Conservation (phyloP, 1,140 invertebrate genomes). For the Streblospio benedicti region DNA sequence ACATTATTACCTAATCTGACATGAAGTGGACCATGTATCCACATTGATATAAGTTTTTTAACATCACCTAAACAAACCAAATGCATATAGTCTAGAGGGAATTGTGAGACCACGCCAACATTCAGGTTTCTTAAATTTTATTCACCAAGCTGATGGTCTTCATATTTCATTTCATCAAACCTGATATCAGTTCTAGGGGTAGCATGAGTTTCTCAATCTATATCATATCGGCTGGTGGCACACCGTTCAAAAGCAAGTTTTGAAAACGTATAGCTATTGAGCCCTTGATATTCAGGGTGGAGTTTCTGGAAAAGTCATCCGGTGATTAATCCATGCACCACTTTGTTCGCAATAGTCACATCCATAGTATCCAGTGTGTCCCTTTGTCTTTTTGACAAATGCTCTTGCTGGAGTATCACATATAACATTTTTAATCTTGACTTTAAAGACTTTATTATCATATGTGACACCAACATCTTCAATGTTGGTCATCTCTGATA, state of each 20-base stretch:
- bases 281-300: too few relatives aligned
- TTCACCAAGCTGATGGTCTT: slow-evolving; percentile 17
- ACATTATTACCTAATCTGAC: background rate
- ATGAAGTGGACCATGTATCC: slow-evolving; percentile 20
- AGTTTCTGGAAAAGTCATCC: slow-evolving; percentile 25
- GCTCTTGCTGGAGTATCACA: slow-evolving; percentile 13
- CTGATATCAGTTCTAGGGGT: slow-evolving; percentile 26
- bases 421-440: slow-evolving; percentile 9
- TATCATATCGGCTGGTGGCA: too few relatives aligned
- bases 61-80: slow-evolving; percentile 32
- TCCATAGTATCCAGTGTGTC: slow-evolving; percentile 22
- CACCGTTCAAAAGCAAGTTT: too few relatives aligned
- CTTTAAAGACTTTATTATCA: too few relatives aligned
- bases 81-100: slow-evolving; percentile 39
- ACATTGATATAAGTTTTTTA: slow-evolving; percentile 31
- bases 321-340: background rate
- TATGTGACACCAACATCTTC: too few relatives aligned
- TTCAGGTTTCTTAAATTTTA: slow-evolving; percentile 6
- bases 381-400: slow-evolving; percentile 12
- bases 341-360: slow-evolving; percentile 23
- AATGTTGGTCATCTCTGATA: too few relatives aligned
- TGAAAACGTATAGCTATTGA: too few relatives aligned
- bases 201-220: too few relatives aligned
- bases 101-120: slow-evolving; percentile 26
- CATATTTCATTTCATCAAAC: slow-evolving; percentile 25